Evolutionary conservation across 2,888 invertebrate species (phyloP), one percentile per base, ranked within the genome.

Genomic region (Onchidella celtica): DNA sequence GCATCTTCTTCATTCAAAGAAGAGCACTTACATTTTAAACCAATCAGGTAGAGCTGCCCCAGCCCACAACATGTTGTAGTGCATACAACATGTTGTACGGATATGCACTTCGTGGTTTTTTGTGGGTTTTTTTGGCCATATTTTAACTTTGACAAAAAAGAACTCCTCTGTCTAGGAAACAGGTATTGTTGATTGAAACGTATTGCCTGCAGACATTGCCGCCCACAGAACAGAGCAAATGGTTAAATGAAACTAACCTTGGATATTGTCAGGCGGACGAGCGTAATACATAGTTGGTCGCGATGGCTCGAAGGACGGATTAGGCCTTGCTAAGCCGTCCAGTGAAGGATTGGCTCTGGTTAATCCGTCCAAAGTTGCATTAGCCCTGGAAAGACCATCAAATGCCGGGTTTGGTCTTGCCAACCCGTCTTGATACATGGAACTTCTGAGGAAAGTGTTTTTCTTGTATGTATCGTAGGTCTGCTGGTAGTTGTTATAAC

Each of bases 391-490:
- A 6, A 74, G 63, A 14, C 74, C 59, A 29, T 79, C 77, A 34
- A 63, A 73, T 21, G 61, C 40, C 24, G 63, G 47, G 34, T 47
- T 83, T 32, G 87, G 84, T 72, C 88, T 84, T 72, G 80, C 86
- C 11, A 89, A 81, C 1, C 85, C 80, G 9, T 90, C 89, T 55
- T 87, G 88, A 66, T 90, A 89, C 3, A 86, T 73, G 36, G 83
- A 78, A 47, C 84, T 83, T 36, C 89, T 82, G 40, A 89, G 80
- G 2, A 88, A 82, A 6, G 89, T 73, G 32, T 83, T 85, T 78
- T 89, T 89, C 66, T 87, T 89, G 57, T 88, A 85, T 27, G 76
- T 85, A n/a, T 90, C 89, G 79, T 88, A 88, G 0, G 88, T 82
- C 9, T 88, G 84, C 3, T 85, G 82, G 57, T 89, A 83, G 80